Base-by-base conservation (phyloP, 2,113 vertebrate genomes). In the Typhlomys cinereus region DNA sequence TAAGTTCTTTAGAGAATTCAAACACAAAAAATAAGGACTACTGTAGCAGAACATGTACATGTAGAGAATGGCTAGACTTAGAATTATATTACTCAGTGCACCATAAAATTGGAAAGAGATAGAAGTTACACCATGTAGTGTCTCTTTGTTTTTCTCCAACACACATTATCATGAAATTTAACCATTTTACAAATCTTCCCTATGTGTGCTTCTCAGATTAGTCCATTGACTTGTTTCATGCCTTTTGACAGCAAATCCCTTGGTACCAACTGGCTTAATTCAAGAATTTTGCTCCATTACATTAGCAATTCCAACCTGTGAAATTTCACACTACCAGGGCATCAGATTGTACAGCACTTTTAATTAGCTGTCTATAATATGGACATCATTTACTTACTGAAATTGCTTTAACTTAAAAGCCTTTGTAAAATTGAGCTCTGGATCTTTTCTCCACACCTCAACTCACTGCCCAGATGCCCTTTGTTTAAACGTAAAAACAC, bases 321-420 rank as follows among this genome's bases (percentile, higher is more conserved):
- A 92, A 90, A 88, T 90, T 87, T 96, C 83, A 83, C 36, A 92
- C 31, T 74, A 83, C 44, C 20, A 89, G 39, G 59, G 89, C 52
- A 82, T 95, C 31, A 88, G 66, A 18, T 48, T 89, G 46, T 82
- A 78, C 4, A 88, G 27, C 50, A 92, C 75, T 94, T 93, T 93
- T 91, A 94, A 92, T 92, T 94, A 90, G 64, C 34, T 90, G 64
- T 27, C 59, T 70, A 64, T 85, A 86, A 88, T 62, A 94, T 66
- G 46, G 34, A 88, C 52, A 90, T 90, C 81, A 85, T 0, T 39
- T 67, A 86, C 36, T 95, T 90, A 79, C 34, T 78, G 20, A 25
- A 90, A 78, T 85, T 85, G 81, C 17, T 83, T 92, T 10, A 71
- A 80, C 41, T 93, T 90, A 66, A 90, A 95, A 85, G 5, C 31